Evolutionary conservation across 2,113 vertebrate species (phyloP).

Genomic region (Oceanites oceanicus): DNA sequence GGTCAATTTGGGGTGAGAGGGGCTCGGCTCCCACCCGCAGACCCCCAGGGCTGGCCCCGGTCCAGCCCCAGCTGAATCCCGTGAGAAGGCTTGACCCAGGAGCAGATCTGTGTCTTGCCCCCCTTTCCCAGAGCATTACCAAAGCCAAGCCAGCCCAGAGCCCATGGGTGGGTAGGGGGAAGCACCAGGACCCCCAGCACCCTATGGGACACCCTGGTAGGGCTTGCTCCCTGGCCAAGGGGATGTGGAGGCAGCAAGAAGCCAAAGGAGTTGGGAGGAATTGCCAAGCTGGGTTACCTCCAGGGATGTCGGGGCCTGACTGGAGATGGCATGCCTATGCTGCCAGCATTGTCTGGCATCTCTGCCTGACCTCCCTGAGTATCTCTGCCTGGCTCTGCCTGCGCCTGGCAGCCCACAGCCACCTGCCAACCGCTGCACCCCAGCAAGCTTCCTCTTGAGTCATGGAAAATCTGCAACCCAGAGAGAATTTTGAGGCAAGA

Average conservation of each 20-base stretch:
- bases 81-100: background rate
- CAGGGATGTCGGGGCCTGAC: too few relatives aligned
- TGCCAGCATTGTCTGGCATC: background rate
- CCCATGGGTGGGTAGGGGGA: accelerated
- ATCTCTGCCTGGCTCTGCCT: background rate
- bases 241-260: background rate
- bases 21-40: accelerated
- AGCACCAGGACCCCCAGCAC: background rate
- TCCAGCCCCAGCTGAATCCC: background rate
- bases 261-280: background rate
- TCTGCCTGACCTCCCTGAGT: background rate
- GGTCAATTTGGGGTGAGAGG: background rate
- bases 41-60: background rate
- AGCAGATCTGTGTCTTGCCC: background rate
- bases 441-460: background rate
- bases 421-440: background rate
- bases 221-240: background rate
- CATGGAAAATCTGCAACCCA: background rate
- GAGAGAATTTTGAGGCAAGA: background rate
- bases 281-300: accelerated
- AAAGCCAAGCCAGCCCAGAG: background rate
- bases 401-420: background rate
- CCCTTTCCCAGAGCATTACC: background rate
- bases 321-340: background rate
- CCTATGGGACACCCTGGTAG: background rate